A percentile compares a stretch with the other conserved stretches of the same genome.
phyloP scores from a whole-genome alignment of 2,113 vertebrate species.

The Triplophysa dalaica region DNA sequence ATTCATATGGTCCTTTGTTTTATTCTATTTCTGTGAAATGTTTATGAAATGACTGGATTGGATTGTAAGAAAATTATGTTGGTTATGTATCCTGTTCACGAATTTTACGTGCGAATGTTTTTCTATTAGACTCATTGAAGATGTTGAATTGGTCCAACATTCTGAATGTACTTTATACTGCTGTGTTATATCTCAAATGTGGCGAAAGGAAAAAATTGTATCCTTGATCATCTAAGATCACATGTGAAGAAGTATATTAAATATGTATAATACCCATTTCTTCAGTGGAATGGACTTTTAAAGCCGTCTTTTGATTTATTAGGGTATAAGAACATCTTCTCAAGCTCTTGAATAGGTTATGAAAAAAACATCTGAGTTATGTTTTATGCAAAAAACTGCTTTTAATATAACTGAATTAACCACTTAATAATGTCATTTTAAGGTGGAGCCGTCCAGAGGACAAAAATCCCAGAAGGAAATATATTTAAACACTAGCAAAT shows the following conservation, averaged over 20 bases:
- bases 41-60: conserved; percentile 13
- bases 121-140: conserved; percentile 16
- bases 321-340: too few species aligned
- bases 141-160: conserved; percentile 20
- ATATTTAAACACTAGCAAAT: too few species aligned
- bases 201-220: background rate
- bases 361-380: too few species aligned
- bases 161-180: conserved; percentile 37
- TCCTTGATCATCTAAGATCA: conserved; percentile 12
- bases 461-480: too few species aligned
- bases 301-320: too few species aligned
- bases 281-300: background rate
- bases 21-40: conserved; percentile 37
- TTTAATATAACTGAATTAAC: too few species aligned
- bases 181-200: conserved; percentile 10
- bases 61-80: conserved; percentile 32
- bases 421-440: too few species aligned
- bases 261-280: background rate
- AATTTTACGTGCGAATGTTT: conserved; percentile 15
- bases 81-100: conserved; percentile 15
- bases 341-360: too few species aligned
- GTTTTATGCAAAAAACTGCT: too few species aligned
- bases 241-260: conserved; percentile 4
- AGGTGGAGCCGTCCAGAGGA: too few species aligned
- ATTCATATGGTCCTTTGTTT: conserved; percentile 29